A percentile compares a stretch with the other conserved stretches of the same genome.
phyloP scores from a whole-genome alignment of 2,113 vertebrate genomes.

The Oryctolagus cuniculus region DNA sequence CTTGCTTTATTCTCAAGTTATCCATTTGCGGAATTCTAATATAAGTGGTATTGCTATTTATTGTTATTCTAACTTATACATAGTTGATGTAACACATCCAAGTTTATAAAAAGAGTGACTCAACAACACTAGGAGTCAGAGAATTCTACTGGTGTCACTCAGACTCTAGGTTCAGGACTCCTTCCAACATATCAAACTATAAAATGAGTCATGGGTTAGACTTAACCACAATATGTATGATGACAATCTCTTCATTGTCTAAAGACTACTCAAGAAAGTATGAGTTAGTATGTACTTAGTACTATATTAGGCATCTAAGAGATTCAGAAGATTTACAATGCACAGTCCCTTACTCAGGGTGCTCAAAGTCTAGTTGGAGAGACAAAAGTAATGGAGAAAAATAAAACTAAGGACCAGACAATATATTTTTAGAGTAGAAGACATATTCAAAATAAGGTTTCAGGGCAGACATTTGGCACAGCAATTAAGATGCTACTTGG shows the following conservation, averaged over 20 bases:
- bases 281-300: background rate
- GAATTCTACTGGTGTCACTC: background rate
- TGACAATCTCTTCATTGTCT: conserved; percentile 30
- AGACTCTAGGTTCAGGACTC: conserved; percentile 51
- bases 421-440: conserved; percentile 28
- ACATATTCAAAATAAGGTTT: background rate
- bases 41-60: conserved; percentile 36
- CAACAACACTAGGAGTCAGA: background rate
- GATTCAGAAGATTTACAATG: conserved; percentile 35
- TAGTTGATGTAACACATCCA: background rate
- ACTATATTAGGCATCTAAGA: background rate
- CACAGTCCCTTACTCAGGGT: background rate
- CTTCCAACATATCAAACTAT: conserved; percentile 31
- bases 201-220: conserved; percentile 32
- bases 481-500: too few relatives aligned
- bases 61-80: conserved; percentile 39
- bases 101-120: conserved; percentile 36
- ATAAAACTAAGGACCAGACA: background rate
- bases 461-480: too few relatives aligned
- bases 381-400: background rate
- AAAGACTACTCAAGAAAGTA: conserved; percentile 7
- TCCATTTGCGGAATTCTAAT: background rate
- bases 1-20: conserved; percentile 57
- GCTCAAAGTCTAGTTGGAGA: background rate
- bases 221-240: background rate